These are phyloP conservation scores for Charanyca ferruginea DNA, from an alignment of 2,888 invertebrate genomes.

Conservation along the genomic window DNA sequence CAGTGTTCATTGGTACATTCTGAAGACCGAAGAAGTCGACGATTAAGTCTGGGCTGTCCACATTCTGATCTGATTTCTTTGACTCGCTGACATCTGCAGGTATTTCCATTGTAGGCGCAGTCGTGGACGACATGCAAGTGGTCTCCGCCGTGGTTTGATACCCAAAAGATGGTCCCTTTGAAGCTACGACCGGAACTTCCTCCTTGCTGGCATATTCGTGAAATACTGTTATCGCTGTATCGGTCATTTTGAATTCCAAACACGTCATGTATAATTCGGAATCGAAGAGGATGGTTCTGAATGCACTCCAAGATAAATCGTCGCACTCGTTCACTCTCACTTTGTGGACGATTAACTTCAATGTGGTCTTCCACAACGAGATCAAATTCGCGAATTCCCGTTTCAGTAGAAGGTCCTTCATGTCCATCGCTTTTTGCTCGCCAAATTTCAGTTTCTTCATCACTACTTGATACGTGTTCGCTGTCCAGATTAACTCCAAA, in stretches of 20 bases:
- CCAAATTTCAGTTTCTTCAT: background rate
- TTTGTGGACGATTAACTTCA: slow-evolving; percentile 54
- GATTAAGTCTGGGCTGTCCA: slow-evolving; percentile 49
- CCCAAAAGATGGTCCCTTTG: slow-evolving; percentile 36
- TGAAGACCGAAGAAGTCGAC: slow-evolving; percentile 62
- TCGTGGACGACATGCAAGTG: slow-evolving; percentile 65
- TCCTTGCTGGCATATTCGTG: slow-evolving; percentile 53
- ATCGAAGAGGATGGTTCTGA: slow-evolving; percentile 60
- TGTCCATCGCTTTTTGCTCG: background rate
- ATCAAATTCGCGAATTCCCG: slow-evolving; percentile 23
- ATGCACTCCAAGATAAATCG: slow-evolving; percentile 61
- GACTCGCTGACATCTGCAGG: slow-evolving; percentile 50
- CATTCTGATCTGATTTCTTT: slow-evolving; percentile 33
- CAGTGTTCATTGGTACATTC: slow-evolving; percentile 61
- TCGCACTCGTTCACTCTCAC: slow-evolving; percentile 51
- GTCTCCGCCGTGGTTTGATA: slow-evolving; percentile 41
- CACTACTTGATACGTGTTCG: background rate
- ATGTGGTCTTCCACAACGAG: slow-evolving; percentile 36
- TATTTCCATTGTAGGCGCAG: slow-evolving; percentile 55
- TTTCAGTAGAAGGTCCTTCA: background rate
- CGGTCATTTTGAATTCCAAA: slow-evolving; percentile 61
- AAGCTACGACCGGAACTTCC: slow-evolving; percentile 25
- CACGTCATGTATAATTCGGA: slow-evolving; percentile 62
- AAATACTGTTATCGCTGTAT: slow-evolving; percentile 49
- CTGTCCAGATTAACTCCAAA: slow-evolving; percentile 20